Evolutionary conservation across 2,113 vertebrate species (phyloP), one percentile per base, ranked within the genome.

Genomic region (Atherinomorus stipes): DNA sequence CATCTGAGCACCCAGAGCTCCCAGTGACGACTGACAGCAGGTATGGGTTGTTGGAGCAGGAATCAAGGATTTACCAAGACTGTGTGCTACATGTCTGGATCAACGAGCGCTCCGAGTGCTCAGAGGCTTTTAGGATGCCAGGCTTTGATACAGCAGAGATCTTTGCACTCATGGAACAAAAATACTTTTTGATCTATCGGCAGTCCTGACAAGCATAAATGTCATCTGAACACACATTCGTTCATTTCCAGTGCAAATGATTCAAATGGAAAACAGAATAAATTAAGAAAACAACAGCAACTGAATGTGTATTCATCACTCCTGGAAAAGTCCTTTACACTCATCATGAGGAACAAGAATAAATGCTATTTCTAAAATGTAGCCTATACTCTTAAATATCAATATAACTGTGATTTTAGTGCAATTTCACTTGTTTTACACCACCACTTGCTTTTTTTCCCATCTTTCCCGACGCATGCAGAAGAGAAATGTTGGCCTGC

Each of bases 181-280:
- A 88, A 87, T 84, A 34, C 84, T 63, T 62, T 88, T 22, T 74
- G 60, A 57, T 85, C 21, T 69, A 74, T 89, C 58, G 64, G 86
- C 86, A 90, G 83, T 78, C 80, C 79, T 70, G 73, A 90, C 89
- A 88, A 87, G 81, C n/a, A n/a, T n/a, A n/a, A n/a, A n/a, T 88
- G 63, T 66, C 54, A 78, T 78, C 22, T 64, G 34, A 86, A 90
- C 86, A 90, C 87, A 87, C 85, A 83, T 85, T 57, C 28, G 11
- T 81, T 89, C 70, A 81, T 85, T 85, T 83, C 69, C 87, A 91
- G 91, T 92, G 90, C 87, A 91, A 91, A 82, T 87, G 57, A 58
- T 86, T 84, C 71, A 86, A 86, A 83, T 80, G 52, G 22, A 86
- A 76, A 87, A 89, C 58, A 64, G 49, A 85, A 85, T 82, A 84